Evolutionary conservation across 2,888 invertebrate species (phyloP), one percentile per base, ranked within the genome.

Genomic region (Adelphocoris suturalis): DNA sequence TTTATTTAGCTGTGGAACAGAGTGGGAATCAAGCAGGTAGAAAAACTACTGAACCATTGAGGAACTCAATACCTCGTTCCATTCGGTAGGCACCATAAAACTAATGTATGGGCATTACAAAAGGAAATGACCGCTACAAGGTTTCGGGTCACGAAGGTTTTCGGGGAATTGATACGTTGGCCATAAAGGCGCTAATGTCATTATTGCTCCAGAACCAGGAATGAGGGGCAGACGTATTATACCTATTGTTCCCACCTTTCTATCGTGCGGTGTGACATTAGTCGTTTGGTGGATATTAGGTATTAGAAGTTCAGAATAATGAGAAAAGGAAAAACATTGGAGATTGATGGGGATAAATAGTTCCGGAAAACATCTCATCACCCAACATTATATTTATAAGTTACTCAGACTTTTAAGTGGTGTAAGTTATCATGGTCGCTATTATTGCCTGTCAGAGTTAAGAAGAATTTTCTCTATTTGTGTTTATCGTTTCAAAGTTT

Each of bases 61-160:
- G 19, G 57, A 57, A 68, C 68, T 11, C 4, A 23, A 68, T 23
- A 23, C 23, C 68, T 68, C 68, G 23, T 68, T 23, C 68, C 68
- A 23, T 23, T 12, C 23, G 19, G 23, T 68, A 12, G 19, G 1
- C 23, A 68, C 23, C 68, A 19, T 68, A 27, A 68, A 68, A 68
- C 68, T 68, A 68, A 68, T 68, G 68, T 7, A 68, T 12, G 68
- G 68, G 23, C 68, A 68, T 68, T 68, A 23, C 68, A 23, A 23
- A 23, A 23, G 19, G 2, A 23, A 23, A 68, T 68, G 13, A 23
- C 68, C 23, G 0, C 68, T 23, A n/a, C 68, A 27, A 68, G 19
- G 68, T 68, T 68, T 68, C 11, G 12, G 68, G 68, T 68, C 68
- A 68, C 68, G 68, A 23, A 68, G 13, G 68, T 68, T 68, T 68